These are phyloP conservation scores for Sapayoa aenigma DNA, from an alignment of 2,113 vertebrate species.

Conservation along the genomic window DNA sequence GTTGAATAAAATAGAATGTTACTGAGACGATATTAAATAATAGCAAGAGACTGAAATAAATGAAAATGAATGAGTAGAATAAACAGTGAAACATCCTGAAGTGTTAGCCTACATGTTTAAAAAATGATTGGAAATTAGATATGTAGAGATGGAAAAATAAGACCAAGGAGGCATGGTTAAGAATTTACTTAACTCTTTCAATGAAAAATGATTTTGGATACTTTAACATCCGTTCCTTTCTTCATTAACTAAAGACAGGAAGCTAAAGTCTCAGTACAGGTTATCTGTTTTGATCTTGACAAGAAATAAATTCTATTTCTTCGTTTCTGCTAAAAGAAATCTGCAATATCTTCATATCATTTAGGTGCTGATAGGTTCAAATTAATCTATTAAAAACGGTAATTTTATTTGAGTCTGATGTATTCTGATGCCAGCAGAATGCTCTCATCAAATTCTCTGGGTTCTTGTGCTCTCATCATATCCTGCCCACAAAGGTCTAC, in stretches of 20 bases:
- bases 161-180: not conserved
- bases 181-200: not conserved
- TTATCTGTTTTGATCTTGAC: not conserved
- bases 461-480: not conserved
- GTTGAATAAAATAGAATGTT: not conserved
- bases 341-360: not conserved
- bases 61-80: not conserved
- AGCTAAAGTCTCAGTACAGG: not conserved
- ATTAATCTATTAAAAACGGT: not conserved
- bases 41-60: not conserved
- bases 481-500: not conserved
- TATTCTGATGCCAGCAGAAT: not conserved
- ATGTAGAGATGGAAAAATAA: not conserved
- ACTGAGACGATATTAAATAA: not conserved
- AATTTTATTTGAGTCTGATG: not conserved
- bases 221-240: not conserved
- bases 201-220: not conserved
- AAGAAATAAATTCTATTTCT: not conserved
- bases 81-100: not conserved
- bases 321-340: not conserved
- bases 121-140: not conserved
- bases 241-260: not conserved
- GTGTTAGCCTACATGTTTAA: not conserved
- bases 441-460: not conserved
- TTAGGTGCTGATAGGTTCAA: not conserved